Conservation (phyloP, 2,797 vertebrate species). For the Dryobates pubescens region DNA sequence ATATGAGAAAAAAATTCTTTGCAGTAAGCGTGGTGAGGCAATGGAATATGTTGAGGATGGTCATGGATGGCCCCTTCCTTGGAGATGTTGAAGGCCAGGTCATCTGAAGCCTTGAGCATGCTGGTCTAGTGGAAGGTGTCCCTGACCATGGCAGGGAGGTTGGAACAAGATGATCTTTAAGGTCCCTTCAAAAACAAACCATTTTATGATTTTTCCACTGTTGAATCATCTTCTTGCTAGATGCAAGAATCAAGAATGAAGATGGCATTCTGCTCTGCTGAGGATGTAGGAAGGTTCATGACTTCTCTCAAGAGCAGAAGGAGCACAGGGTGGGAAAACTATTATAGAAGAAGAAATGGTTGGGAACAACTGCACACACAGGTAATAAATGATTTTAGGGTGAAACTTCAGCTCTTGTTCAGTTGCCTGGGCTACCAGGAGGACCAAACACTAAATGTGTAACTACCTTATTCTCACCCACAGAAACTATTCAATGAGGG, state of each 20-base stretch:
- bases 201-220: background rate
- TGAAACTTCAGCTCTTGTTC: background rate
- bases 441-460: background rate
- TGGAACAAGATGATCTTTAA: no score
- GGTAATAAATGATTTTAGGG: background rate
- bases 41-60: no score
- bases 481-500: background rate
- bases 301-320: background rate
- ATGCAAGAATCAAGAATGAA: background rate
- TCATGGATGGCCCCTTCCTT: no score
- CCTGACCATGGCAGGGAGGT: no score
- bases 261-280: background rate
- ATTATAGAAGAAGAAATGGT: background rate
- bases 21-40: no score
- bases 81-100: no score
- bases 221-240: background rate
- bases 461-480: background rate
- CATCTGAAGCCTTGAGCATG: no score
- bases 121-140: no score
- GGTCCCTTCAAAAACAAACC: no score
- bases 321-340: background rate
- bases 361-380: background rate
- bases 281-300: background rate
- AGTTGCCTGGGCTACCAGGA: background rate
- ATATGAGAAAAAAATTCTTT: no score